Percentiles rank a stretch among this genome's conserved stretches.
These are phyloP conservation scores for Macrotrachela quadricornifera DNA, from an alignment of 1,140 invertebrate species.

Conservation along the genomic window DNA sequence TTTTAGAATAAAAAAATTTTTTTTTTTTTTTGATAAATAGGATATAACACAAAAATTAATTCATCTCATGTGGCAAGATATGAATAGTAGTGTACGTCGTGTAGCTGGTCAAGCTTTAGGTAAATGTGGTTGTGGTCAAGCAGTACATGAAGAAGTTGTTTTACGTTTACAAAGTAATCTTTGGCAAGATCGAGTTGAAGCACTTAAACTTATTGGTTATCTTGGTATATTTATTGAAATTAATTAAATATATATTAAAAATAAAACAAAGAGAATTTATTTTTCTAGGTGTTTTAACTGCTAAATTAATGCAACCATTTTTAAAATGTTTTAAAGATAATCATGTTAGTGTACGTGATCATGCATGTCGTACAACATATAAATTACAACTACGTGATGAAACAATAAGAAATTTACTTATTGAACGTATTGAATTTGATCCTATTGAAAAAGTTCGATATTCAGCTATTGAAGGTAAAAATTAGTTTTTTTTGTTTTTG, in stretches of 20 bases:
- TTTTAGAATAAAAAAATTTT: no score
- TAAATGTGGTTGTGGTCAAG: background rate
- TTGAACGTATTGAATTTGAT: slow-evolving; percentile 25
- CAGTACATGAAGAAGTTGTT: slow-evolving; percentile 5
- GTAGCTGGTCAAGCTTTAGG: slow-evolving; percentile 3
- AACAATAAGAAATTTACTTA: slow-evolving; percentile 17
- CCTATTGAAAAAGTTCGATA: slow-evolving; percentile 28
- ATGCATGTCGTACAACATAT: slow-evolving; percentile 22
- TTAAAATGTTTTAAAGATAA: slow-evolving; percentile 26
- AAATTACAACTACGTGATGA: slow-evolving; percentile 22
- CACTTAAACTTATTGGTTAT: slow-evolving; percentile 2
- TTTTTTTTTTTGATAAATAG: no score
- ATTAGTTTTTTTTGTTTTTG: background rate
- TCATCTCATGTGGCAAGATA: slow-evolving; percentile 7
- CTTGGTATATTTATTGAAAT: no score
- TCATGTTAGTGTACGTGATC: slow-evolving; percentile 21
- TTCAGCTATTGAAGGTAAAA: slow-evolving; percentile 25
- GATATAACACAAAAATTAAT: background rate
- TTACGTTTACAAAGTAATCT: background rate
- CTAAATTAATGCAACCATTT: slow-evolving; percentile 23
- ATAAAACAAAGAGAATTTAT: no score
- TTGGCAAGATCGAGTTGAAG: background rate
- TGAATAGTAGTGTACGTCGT: slow-evolving; percentile 1
- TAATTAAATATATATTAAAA: no score
- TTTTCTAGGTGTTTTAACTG: slow-evolving; percentile 31